Base-by-base conservation (phyloP, 1,140 invertebrate genomes). In the Drosophila nannoptera region DNA sequence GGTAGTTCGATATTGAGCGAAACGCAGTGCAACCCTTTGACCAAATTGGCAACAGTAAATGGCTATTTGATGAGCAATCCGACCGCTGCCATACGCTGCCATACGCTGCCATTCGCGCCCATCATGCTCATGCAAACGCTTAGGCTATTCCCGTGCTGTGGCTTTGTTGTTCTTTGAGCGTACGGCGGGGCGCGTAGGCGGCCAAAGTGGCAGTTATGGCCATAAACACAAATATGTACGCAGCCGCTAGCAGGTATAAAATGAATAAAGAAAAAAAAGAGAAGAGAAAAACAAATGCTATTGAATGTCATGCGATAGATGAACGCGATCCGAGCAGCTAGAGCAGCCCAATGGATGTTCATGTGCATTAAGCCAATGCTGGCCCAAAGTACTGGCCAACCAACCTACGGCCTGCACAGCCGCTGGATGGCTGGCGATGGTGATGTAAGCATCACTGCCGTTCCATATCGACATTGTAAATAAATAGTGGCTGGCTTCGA, bases 151-250 rank as follows among this genome's bases (percentile, higher is more conserved):
- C 63, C 52, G 61, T 60, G 58, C 35, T 65, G 75, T 61, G 60
- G 46, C 38, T 65, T 36, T 62, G 55, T 36, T 66, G 55, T 72
- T 69, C 60, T 69, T 69, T 65, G 31, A 63, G 60, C 66, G 59
- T 45, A 49, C 40, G 42, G 29, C 5, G 52, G 14, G 62, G 46
- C 62, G 76, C 77, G 80, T 84, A 72, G 80, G 80, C 69, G 80
- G 59, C 60, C 58, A 77, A 86, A 80, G 80, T 84, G 80, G 80
- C 80, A 78, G 81, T 84, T 84, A 86, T 84, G 81, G 81, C 81
- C 81, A 84, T 84, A 84, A 80, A 84, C 77, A 80, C 80, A 80
- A 84, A 86, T 84, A 84, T 80, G 77, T 84, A 77, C 76, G 80
- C 77, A 80, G 52, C 62, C 63, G 60, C 69, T 70, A 86, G 73